These are phyloP conservation scores for Staurois parvus DNA, from an alignment of 2,797 vertebrate species.

Conservation along the genomic window DNA sequence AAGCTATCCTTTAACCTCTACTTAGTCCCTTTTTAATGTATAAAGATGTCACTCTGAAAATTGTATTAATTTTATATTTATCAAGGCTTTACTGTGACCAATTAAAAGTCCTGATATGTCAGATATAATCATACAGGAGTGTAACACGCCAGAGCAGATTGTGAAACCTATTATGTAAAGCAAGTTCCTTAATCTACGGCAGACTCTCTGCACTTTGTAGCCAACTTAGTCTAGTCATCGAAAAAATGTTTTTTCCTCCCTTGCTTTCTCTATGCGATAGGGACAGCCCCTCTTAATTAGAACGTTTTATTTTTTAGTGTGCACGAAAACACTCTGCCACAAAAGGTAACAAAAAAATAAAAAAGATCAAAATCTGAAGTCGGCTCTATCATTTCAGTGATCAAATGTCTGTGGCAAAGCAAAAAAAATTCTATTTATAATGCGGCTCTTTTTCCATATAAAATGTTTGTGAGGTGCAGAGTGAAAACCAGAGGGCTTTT, in stretches of 20 bases:
- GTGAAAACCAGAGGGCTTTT: slow-evolving; percentile 41
- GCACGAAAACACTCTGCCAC: slow-evolving; percentile 3
- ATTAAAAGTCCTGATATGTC: neutral
- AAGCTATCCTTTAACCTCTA: too few species aligned
- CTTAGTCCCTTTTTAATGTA: neutral
- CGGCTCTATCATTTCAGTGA: slow-evolving; percentile 45
- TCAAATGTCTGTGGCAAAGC: slow-evolving; percentile 42
- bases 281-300: slow-evolving; percentile 5
- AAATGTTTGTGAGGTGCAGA: slow-evolving; percentile 58
- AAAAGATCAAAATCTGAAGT: slow-evolving; percentile 3
- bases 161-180: neutral
- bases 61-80: neutral
- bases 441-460: slow-evolving; percentile 53
- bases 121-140: neutral
- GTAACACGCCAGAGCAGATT: too few species aligned
- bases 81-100: neutral
- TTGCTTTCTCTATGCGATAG: neutral
- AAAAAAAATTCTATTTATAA: slow-evolving; percentile 52
- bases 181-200: neutral
- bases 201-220: too few species aligned
- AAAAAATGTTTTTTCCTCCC: neutral
- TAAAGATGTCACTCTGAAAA: neutral
- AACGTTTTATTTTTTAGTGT: slow-evolving; percentile 26
- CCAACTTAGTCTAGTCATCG: neutral
- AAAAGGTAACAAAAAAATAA: slow-evolving; percentile 15